Evolutionary conservation across 2,797 vertebrate species (phyloP).

Genomic region (Scarus forsteni): DNA sequence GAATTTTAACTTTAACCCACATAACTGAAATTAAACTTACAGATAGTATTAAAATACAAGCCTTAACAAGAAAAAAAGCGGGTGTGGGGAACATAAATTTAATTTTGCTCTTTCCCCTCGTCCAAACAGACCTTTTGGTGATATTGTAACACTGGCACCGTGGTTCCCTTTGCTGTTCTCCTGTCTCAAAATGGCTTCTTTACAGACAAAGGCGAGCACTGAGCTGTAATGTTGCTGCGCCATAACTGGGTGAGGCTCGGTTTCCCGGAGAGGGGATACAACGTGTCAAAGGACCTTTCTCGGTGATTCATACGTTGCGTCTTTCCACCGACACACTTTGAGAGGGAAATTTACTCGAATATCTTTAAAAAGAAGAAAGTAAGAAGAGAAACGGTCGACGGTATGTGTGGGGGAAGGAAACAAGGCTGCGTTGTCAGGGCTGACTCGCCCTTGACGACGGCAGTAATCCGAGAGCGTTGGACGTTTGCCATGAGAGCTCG

Average conservation of each 20-base stretch:
- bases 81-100: constrained; percentile 69
- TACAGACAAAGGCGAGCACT: constrained; percentile 80
- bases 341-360: constrained; percentile 22
- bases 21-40: constrained; percentile 77
- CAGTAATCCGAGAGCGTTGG: constrained; percentile 77
- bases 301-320: constrained; percentile 27
- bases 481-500: constrained; percentile 71
- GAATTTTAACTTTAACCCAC: constrained; percentile 11
- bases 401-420: constrained; percentile 25
- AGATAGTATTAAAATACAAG: constrained; percentile 77
- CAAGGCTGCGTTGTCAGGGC: constrained; percentile 27
- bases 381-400: constrained; percentile 1
- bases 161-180: constrained; percentile 80
- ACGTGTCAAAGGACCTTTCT: constrained; percentile 21
- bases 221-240: constrained; percentile 82
- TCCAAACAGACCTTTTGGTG: constrained; percentile 69
- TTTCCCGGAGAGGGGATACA: constrained; percentile 22
- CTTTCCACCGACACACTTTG: constrained; percentile 16
- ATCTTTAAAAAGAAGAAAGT: constrained; percentile 5
- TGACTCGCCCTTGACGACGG: constrained; percentile 60
- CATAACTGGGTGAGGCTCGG: constrained; percentile 85
- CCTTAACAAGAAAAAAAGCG: constrained; percentile 66
- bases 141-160: constrained; percentile 66
- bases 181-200: constrained; percentile 88
- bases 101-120: constrained; percentile 68